phyloP scores from a whole-genome alignment of 2,888 invertebrate genomes.

The Melanargia galathea region DNA sequence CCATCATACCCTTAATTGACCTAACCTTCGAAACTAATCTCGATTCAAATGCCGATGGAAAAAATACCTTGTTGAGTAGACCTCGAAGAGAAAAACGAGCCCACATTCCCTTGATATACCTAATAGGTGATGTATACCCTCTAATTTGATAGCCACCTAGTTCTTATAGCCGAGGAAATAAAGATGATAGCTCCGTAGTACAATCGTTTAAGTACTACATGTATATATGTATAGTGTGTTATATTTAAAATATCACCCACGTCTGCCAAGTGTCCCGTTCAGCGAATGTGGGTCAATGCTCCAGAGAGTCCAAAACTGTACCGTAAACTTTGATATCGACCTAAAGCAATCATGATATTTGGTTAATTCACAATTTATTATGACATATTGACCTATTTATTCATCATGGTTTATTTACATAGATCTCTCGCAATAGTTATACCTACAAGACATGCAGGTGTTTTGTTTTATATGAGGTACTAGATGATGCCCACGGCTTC shows the following conservation, averaged over 20 bases:
- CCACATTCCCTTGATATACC: slow-evolving; percentile 14
- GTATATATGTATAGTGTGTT: slow-evolving; percentile 20
- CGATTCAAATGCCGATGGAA: background rate
- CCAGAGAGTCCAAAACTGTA: slow-evolving; percentile 50
- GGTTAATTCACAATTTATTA: slow-evolving; percentile 24
- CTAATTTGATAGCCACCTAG: background rate
- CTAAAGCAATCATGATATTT: slow-evolving; percentile 22
- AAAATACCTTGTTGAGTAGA: background rate
- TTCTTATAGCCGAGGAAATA: slow-evolving; percentile 4
- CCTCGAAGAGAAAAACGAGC: slow-evolving; percentile 13
- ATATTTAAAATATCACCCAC: slow-evolving; percentile 39
- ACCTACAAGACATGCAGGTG: background rate
- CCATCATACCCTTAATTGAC: background rate
- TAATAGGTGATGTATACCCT: background rate
- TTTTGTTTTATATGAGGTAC: background rate
- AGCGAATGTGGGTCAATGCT: slow-evolving; percentile 75
- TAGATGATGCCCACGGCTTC: too few species aligned
- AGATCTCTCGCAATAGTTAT: background rate
- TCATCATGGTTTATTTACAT: slow-evolving; percentile 11
- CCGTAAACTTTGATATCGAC: slow-evolving; percentile 25
- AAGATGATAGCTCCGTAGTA: background rate
- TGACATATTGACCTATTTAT: slow-evolving; percentile 9
- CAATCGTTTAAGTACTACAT: slow-evolving; percentile 8
- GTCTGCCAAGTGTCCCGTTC: slow-evolving; percentile 70
- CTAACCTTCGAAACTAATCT: background rate